Evolutionary conservation across 2,888 invertebrate genomes (phyloP).

Genomic region (Trichogramma evanescens): DNA sequence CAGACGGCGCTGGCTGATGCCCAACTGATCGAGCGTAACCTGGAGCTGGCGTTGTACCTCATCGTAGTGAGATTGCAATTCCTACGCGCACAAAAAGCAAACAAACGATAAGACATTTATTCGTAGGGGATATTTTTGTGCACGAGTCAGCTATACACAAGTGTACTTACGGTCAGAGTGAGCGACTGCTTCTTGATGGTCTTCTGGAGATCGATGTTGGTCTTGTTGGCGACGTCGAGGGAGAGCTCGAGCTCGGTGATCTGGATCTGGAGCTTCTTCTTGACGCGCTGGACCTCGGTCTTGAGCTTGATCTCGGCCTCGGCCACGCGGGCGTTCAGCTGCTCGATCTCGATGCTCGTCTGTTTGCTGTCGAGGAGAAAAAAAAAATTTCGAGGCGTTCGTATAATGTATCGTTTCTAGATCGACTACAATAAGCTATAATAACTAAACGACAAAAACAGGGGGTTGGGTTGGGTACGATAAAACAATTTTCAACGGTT

Average conservation of each 20-base stretch:
- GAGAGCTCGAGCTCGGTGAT: slow-evolving; percentile 95
- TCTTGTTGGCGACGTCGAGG: slow-evolving; percentile 96
- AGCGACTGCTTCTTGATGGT: slow-evolving; percentile 95
- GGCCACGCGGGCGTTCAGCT: slow-evolving; percentile 87
- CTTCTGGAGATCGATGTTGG: slow-evolving; percentile 94
- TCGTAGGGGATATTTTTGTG: background rate
- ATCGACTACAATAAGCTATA: background rate
- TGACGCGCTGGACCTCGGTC: slow-evolving; percentile 91
- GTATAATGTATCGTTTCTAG: background rate
- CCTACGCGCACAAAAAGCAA: slow-evolving; percentile 48
- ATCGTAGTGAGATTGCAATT: slow-evolving; percentile 92
- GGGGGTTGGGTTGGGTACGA: background rate
- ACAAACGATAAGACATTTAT: background rate
- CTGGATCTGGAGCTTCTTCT: slow-evolving; percentile 98
- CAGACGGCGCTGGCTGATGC: slow-evolving; percentile 82
- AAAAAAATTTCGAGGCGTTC: background rate
- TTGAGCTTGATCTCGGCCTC: slow-evolving; percentile 94
- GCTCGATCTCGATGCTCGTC: slow-evolving; percentile 96
- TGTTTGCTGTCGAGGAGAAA: slow-evolving; percentile 68
- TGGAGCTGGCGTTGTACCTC: slow-evolving; percentile 93
- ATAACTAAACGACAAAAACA: background rate
- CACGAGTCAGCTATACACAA: no score
- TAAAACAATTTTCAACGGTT: background rate
- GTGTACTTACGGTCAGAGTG: slow-evolving; percentile 62
- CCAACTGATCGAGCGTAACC: slow-evolving; percentile 88